Base-by-base conservation (phyloP, 2,113 vertebrate species). In the Rutilus rutilus region DNA sequence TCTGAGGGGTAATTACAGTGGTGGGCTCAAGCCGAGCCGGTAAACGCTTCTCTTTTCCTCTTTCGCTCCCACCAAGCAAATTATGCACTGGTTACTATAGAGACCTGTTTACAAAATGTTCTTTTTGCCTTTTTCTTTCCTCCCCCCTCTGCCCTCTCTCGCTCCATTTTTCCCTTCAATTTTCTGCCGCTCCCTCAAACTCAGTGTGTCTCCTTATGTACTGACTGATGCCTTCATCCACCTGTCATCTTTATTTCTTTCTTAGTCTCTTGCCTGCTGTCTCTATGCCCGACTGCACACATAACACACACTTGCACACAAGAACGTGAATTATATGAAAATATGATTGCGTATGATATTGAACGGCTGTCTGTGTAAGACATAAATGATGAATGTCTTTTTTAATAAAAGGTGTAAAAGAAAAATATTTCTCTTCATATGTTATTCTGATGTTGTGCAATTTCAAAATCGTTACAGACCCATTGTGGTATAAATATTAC, bases 21-120 rank as follows among this genome's bases (percentile, higher is more conserved):
- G 92, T 92, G 93, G 93, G 94, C 92, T 95, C 95, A 95, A 94
- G 92, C 95, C 90, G 94, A 89, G 94, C 92, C 89, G 91, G 93
- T 94, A 95, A 95, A 95, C 94, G 93, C 92, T 93, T 95, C 90
- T 59, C 90, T 92, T 87, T 87, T 87, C 78, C 90, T 89, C 69
- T 83, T 86, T 84, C 47, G 90, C 92, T 92, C 91, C 91, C 91
- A 91, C 93, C 90, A 93, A 91, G 93, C 92, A 94, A 95, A 95
- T 95, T 93, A 94, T 92, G 92, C 91, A 89, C 91, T 86, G 88
- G 94, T 95, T 94, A 93, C 94, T 93, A 93, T 95, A 93, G 94
- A 92, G 93, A 95, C 90, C 64, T 93, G 92, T 94, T 95, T 94
- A 93, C 93, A 94, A 93, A 92, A 94, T 91, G 92, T 84, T 89